Evolutionary conservation across 2,888 invertebrate genomes (phyloP), one percentile per base, ranked within the genome.

Genomic region (Tetragnatha montana): DNA sequence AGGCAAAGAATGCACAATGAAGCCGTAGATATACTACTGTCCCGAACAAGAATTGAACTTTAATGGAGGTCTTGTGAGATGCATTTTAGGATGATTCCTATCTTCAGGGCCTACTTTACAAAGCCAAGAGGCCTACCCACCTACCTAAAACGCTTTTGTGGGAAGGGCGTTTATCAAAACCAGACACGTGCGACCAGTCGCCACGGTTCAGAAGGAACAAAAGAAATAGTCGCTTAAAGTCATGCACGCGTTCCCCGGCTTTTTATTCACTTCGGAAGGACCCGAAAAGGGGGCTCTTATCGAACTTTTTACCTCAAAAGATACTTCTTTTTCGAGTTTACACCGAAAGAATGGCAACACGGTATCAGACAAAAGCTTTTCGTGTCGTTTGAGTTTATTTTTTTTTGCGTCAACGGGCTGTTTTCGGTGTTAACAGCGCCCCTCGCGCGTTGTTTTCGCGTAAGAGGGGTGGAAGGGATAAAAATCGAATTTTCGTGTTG

Each of bases 191-290:
- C 71, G 4, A 68, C 21, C 10, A 68, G 14, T 50, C 51, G 68
- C 51, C 60, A 50, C 79, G 50, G 69, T 71, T 71, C 50, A 70
- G 71, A 85, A 14, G 22, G 85, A 85, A 85, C 51, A 85, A 85
- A 79, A 79, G 78, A 79, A 71, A 35, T 51, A 78, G 79, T 68
- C 78, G 84, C 71, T 76, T 74, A 84, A 84, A 81, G 51, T 73
- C 84, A 60, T 68, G 84, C 76, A 70, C 84, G 51, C 79, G 76
- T 68, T 35, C 35, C 47, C 35, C 12, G 35, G 35, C 35, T 35
- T 35, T 76, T 76, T 76, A 76, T 73, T 82, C 22, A 69, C 68
- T 12, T 47, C 8, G 10, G 51, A 49, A 81, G 68, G 19, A 69
- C 22, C 12, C 69, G 21, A 10, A 69, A n/a, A 17, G 60, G 74